Conservation (phyloP, 2,888 invertebrate genomes). For the Lordiphosa fenestrarum region DNA sequence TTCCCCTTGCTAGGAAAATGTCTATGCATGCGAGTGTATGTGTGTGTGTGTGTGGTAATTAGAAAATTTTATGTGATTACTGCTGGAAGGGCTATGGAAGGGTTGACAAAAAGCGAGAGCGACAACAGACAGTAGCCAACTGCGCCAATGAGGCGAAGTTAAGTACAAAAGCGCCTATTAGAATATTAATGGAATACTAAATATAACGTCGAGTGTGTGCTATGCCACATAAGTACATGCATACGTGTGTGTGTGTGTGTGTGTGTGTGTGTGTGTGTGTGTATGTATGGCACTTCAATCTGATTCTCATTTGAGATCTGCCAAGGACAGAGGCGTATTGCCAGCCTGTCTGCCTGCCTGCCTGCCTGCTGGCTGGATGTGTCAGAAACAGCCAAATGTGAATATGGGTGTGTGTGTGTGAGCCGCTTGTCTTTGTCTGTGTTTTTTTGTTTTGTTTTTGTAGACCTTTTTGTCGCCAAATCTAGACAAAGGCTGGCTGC, state of each 20-base stretch:
- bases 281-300: background rate
- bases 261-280: background rate
- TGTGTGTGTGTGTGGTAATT: conserved; percentile 62
- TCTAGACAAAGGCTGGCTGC: no score
- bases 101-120: conserved; percentile 26
- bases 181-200: conserved; percentile 77
- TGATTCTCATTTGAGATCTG: background rate
- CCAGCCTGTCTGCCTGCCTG: no score
- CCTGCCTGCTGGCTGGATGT: no score
- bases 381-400: no score
- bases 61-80: conserved; percentile 75
- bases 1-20: conserved; percentile 10
- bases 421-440: no score
- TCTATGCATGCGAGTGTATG: conserved; percentile 11
- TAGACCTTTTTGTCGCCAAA: no score
- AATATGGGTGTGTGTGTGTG: no score
- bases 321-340: no score
- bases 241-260: background rate
- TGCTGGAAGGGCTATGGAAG: conserved; percentile 28
- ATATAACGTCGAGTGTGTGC: conserved; percentile 47
- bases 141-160: conserved; percentile 60
- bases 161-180: conserved; percentile 74
- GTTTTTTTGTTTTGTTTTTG: no score
- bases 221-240: conserved; percentile 18
- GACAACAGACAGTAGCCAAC: conserved; percentile 38